phyloP scores from a whole-genome alignment of 2,113 vertebrate genomes.

The Octodon degus region DNA sequence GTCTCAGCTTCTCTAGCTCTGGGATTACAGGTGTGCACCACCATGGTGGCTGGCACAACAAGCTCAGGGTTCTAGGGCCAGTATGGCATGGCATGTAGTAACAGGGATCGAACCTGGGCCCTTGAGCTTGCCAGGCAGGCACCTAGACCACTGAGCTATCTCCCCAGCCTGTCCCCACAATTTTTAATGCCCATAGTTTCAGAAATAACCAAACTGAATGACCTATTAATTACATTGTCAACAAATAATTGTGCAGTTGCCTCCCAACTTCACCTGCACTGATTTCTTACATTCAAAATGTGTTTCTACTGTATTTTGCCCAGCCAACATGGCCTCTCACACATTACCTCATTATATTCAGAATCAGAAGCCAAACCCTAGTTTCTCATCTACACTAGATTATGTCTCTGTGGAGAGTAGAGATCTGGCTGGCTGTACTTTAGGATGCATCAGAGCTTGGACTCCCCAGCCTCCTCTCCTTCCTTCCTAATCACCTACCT shows the following conservation, averaged over 20 bases:
- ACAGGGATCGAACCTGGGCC: too few relatives aligned
- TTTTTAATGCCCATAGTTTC: slow-evolving; percentile 37
- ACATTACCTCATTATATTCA: not conserved
- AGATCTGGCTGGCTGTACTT: not conserved
- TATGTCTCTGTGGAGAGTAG: not conserved
- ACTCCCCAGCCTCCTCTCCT: not conserved
- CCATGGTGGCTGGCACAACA: too few relatives aligned
- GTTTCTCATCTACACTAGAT: not conserved
- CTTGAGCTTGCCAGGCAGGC: too few relatives aligned
- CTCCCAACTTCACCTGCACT: not conserved
- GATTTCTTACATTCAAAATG: not conserved
- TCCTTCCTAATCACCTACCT: not conserved
- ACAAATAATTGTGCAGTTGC: not conserved
- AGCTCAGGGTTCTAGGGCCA: too few relatives aligned
- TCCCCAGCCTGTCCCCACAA: not conserved
- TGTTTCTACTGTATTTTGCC: not conserved
- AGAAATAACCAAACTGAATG: slow-evolving; percentile 33
- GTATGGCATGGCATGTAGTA: too few relatives aligned
- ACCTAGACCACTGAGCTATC: too few relatives aligned
- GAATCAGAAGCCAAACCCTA: not conserved
- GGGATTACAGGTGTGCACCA: too few relatives aligned
- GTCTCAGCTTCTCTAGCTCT: too few relatives aligned
- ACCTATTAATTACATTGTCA: slow-evolving; percentile 46
- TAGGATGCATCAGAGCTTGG: not conserved
- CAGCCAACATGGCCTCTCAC: not conserved